Evolutionary conservation across 2,888 invertebrate genomes (phyloP).

Genomic region (Agrotis clavis): DNA sequence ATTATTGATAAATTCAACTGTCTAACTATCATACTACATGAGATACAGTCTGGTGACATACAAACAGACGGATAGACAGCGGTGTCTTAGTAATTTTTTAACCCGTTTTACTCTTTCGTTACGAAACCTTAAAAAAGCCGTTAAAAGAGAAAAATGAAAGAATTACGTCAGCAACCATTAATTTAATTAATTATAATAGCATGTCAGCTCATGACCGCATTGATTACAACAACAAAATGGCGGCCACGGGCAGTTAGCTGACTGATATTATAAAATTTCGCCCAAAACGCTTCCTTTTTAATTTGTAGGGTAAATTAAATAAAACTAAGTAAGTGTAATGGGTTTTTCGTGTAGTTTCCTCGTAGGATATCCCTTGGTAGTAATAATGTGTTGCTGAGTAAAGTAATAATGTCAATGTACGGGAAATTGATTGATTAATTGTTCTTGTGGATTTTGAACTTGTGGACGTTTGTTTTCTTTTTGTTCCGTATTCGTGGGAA

Average conservation of each 20-base stretch:
- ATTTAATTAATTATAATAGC: conserved; percentile 59
- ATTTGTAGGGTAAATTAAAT: conserved; percentile 13
- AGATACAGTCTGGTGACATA: too few relatives aligned
- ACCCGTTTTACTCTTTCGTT: too few relatives aligned
- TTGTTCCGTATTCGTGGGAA: too few relatives aligned
- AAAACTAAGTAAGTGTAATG: not conserved
- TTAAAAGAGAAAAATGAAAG: conserved; percentile 18
- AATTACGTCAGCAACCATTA: conserved; percentile 52
- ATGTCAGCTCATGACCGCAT: conserved; percentile 51
- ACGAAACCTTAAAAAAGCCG: too few relatives aligned
- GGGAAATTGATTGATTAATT: not conserved
- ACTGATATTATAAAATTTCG: conserved; percentile 26
- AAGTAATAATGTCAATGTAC: not conserved
- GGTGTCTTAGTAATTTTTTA: too few relatives aligned
- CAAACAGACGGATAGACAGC: too few relatives aligned
- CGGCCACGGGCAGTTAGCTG: not conserved
- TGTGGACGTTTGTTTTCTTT: too few relatives aligned
- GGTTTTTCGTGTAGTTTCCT: not conserved
- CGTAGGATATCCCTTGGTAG: conserved; percentile 2
- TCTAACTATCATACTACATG: too few relatives aligned
- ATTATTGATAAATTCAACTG: too few relatives aligned
- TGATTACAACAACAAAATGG: conserved; percentile 49
- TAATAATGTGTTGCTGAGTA: not conserved
- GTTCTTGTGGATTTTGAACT: not conserved
- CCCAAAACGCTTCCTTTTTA: conserved; percentile 17